These are phyloP conservation scores for Rattus norvegicus DNA, from an alignment of 2,113 vertebrate genomes.

Conservation along the genomic window GRCr8 NC_086031.1:51840501-51841000, in stretches of 20 bases:
- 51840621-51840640: background rate
- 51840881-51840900: background rate
- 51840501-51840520: too few species aligned
- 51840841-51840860: background rate
- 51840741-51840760: too few species aligned
- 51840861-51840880: background rate
- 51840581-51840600: too few species aligned
- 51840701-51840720: constrained; percentile 94
- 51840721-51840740: constrained; percentile 93
- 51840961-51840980: background rate
- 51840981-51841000: background rate
- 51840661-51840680: background rate
- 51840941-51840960: background rate
- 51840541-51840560: background rate
- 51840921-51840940: background rate
- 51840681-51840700: background rate
- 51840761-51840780: too few species aligned
- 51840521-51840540: background rate
- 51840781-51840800: background rate
- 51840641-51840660: too few species aligned
- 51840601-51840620: background rate
- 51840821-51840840: too few species aligned
- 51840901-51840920: background rate
- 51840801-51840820: background rate
- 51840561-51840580: background rate